Percentiles rank a stretch among this genome's conserved stretches.
phyloP scores from a whole-genome alignment of 2,888 invertebrate genomes.

The Meteorus colon region DNA sequence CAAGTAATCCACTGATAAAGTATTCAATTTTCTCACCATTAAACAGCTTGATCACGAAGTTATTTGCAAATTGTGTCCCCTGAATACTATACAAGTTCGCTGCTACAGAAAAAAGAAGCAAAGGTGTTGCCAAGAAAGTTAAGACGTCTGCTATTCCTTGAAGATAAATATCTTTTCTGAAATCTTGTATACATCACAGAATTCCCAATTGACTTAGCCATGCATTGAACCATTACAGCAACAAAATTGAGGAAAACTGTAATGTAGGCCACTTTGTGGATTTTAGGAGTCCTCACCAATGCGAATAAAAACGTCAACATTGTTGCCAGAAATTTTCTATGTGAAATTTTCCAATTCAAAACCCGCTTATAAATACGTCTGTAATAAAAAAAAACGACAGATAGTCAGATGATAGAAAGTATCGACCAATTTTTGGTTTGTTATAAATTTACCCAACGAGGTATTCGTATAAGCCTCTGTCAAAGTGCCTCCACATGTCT shows the following conservation, averaged over 20 bases:
- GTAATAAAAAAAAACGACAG: neutral
- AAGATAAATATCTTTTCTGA: slow-evolving; percentile 67
- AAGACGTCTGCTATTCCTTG: slow-evolving; percentile 76
- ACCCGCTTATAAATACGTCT: slow-evolving; percentile 89
- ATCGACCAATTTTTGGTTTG: neutral
- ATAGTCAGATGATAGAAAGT: no score
- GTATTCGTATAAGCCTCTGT: slow-evolving; percentile 93
- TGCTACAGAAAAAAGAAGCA: slow-evolving; percentile 86
- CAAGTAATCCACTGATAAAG: slow-evolving; percentile 53
- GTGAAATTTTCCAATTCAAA: slow-evolving; percentile 68
- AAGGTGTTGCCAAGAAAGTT: slow-evolving; percentile 82
- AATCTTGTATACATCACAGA: slow-evolving; percentile 74
- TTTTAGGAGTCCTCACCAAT: slow-evolving; percentile 90
- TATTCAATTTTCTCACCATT: slow-evolving; percentile 70
- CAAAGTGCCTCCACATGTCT: slow-evolving; percentile 98
- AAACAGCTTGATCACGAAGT: slow-evolving; percentile 79
- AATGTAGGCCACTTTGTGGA: slow-evolving; percentile 83
- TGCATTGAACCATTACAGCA: slow-evolving; percentile 83
- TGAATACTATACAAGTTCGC: slow-evolving; percentile 93
- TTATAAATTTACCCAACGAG: slow-evolving; percentile 80
- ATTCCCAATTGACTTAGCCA: slow-evolving; percentile 75
- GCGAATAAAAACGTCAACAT: slow-evolving; percentile 87
- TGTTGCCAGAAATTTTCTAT: slow-evolving; percentile 82
- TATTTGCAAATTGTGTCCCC: slow-evolving; percentile 82
- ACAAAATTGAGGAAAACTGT: slow-evolving; percentile 93